Evolutionary conservation across 2,797 vertebrate genomes (phyloP).

Genomic region (Gambusia yucatana): DNA sequence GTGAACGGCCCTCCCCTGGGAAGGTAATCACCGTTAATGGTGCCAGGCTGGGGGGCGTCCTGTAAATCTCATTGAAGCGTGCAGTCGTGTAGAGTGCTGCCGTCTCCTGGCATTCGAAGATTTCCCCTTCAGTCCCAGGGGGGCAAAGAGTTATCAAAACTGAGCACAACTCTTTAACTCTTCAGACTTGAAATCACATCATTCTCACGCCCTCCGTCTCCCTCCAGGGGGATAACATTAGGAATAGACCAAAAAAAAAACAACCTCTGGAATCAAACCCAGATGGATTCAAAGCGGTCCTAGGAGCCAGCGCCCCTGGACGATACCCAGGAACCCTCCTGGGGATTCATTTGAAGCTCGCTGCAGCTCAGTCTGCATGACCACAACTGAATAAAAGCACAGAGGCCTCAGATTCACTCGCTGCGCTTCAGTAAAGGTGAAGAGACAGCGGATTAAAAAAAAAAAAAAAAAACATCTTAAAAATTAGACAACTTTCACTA

Average conservation of each 20-base stretch:
- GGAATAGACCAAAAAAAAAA: slow-evolving; percentile 72
- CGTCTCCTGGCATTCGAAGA: slow-evolving; percentile 54
- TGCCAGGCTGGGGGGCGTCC: slow-evolving; percentile 31
- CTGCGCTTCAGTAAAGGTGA: slow-evolving; percentile 40
- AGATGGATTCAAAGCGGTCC: slow-evolving; percentile 83
- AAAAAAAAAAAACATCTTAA: slow-evolving; percentile 27
- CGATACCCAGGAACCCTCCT: slow-evolving; percentile 77
- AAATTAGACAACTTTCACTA: slow-evolving; percentile 18
- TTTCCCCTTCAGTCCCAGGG: slow-evolving; percentile 68
- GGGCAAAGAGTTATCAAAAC: slow-evolving; percentile 80
- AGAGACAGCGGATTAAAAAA: slow-evolving; percentile 29
- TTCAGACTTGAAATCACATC: slow-evolving; percentile 74
- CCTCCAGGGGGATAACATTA: slow-evolving; percentile 71
- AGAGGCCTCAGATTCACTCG: slow-evolving; percentile 21
- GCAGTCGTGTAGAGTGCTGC: slow-evolving; percentile 22
- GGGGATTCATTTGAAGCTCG: slow-evolving; percentile 64
- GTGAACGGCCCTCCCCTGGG: slow-evolving; percentile 18
- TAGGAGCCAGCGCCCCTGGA: slow-evolving; percentile 57
- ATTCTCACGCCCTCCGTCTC: slow-evolving; percentile 82
- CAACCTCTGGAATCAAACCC: slow-evolving; percentile 76
- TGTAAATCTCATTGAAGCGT: slow-evolving; percentile 44
- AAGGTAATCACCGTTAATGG: slow-evolving; percentile 39
- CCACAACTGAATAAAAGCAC: slow-evolving; percentile 58
- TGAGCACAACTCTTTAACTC: slow-evolving; percentile 71
- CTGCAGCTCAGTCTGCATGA: slow-evolving; percentile 51